A percentile compares a stretch with the other conserved stretches of the same genome.
phyloP scores from a whole-genome alignment of 2,888 invertebrate species.

The Thumatha senex region DNA sequence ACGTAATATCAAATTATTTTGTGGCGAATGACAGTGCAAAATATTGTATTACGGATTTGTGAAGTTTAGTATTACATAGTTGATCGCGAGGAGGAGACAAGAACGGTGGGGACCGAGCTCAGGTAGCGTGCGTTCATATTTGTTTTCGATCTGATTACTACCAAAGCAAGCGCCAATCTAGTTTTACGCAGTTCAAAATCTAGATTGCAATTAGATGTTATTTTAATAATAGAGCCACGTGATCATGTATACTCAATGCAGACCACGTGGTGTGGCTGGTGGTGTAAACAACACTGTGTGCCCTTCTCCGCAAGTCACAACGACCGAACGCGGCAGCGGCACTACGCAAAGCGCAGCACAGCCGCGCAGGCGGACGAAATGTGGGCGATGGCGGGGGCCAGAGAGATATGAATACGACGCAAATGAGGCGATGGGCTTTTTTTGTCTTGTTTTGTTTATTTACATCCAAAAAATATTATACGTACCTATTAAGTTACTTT shows the following conservation, averaged over 20 bases:
- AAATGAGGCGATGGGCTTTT: not conserved
- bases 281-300: conserved; percentile 69
- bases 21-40: conserved; percentile 59
- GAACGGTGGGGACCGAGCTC: conserved; percentile 77
- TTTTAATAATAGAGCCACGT: conserved; percentile 66
- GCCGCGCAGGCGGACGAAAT: conserved; percentile 9
- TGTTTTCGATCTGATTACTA: conserved; percentile 70
- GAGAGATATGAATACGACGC: not conserved
- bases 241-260: conserved; percentile 58
- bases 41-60: conserved; percentile 40
- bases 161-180: conserved; percentile 46
- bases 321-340: conserved; percentile 10
- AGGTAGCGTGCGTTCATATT: conserved; percentile 67
- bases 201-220: conserved; percentile 47
- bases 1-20: conserved; percentile 48
- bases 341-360: conserved; percentile 34
- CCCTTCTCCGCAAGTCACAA: conserved; percentile 48
- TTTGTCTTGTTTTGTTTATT: not conserved
- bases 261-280: conserved; percentile 72
- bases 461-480: not conserved
- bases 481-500: too few species aligned
- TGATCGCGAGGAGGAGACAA: conserved; percentile 59
- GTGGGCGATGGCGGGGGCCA: conserved; percentile 29
- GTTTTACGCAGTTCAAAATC: conserved; percentile 42
- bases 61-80: conserved; percentile 47